Percentiles rank a stretch among this genome's conserved stretches.
These are phyloP conservation scores for Alectoris magna DNA, from an alignment of 2,797 vertebrate species.

Conservation along the genomic window DNA sequence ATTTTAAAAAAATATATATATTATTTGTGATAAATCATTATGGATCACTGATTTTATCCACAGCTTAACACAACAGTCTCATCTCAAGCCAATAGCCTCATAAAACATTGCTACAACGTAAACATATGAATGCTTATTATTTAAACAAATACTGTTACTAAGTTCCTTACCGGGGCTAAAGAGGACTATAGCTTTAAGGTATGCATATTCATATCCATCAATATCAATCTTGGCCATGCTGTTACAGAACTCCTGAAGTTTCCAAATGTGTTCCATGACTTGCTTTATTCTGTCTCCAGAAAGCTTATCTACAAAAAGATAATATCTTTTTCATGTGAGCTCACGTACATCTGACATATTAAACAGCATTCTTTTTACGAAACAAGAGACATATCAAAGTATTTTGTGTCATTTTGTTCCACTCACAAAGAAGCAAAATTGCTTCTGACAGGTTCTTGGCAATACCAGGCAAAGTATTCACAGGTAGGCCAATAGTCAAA, in stretches of 20 bases:
- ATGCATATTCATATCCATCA: conserved; percentile 97
- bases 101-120: neutral
- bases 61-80: neutral
- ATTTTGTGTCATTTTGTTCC: neutral
- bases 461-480: too few species aligned
- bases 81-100: neutral
- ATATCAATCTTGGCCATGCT: conserved; percentile 96
- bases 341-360: neutral
- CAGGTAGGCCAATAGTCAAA: too few species aligned
- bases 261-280: conserved; percentile 99
- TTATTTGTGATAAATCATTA: neutral
- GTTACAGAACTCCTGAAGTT: conserved; percentile 99
- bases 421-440: too few species aligned
- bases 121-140: neutral
- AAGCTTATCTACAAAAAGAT: conserved; percentile 89
- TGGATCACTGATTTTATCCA: neutral
- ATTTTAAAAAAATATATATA: neutral
- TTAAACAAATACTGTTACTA: conserved; percentile 16
- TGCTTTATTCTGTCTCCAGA: conserved; percentile 95
- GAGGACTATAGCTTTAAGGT: conserved; percentile 97
- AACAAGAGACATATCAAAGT: neutral
- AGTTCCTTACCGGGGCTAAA: conserved; percentile 94
- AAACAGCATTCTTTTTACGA: neutral
- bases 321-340: conserved; percentile 46
- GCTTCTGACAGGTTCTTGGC: too few species aligned